A percentile compares a stretch with the other conserved stretches of the same genome.
phyloP scores from a whole-genome alignment of 2,888 invertebrate species.

The Lamproptera curius region DNA sequence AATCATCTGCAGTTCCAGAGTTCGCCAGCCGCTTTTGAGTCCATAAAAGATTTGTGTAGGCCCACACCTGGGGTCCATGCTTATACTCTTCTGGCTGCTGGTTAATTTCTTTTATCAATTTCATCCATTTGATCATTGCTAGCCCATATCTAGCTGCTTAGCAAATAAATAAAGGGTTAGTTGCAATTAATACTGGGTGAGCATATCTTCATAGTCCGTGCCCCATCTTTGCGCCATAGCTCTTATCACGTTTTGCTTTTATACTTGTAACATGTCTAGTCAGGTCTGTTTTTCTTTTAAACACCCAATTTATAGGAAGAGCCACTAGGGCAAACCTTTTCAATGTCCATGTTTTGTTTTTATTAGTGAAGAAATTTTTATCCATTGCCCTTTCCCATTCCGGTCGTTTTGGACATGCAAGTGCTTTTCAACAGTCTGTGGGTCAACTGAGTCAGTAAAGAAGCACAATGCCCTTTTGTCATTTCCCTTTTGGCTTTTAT shows the following conservation, averaged over 20 bases:
- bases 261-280: background rate
- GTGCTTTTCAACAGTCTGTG: background rate
- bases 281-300: conserved; percentile 21
- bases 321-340: conserved; percentile 15
- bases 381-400: conserved; percentile 18
- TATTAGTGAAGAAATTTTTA: conserved; percentile 21
- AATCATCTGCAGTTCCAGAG: conserved; percentile 32
- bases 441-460: background rate
- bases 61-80: conserved; percentile 21
- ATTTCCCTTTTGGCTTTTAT: background rate
- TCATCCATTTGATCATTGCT: conserved; percentile 29
- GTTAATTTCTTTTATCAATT: conserved; percentile 27
- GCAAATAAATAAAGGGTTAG: conserved; percentile 26
- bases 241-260: conserved; percentile 12
- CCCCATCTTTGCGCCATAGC: conserved; percentile 24
- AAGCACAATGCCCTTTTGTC: background rate
- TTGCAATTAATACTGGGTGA: conserved; percentile 26
- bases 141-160: conserved; percentile 21
- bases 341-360: conserved; percentile 25
- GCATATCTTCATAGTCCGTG: conserved; percentile 26
- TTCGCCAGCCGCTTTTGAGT: conserved; percentile 25
- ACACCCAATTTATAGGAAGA: conserved; percentile 28
- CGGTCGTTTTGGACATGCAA: background rate
- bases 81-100: conserved; percentile 17
- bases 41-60: conserved; percentile 27